Evolutionary conservation across 2,797 vertebrate species (phyloP), one percentile per base, ranked within the genome.

Genomic region (Semotilus atromaculatus): DNA sequence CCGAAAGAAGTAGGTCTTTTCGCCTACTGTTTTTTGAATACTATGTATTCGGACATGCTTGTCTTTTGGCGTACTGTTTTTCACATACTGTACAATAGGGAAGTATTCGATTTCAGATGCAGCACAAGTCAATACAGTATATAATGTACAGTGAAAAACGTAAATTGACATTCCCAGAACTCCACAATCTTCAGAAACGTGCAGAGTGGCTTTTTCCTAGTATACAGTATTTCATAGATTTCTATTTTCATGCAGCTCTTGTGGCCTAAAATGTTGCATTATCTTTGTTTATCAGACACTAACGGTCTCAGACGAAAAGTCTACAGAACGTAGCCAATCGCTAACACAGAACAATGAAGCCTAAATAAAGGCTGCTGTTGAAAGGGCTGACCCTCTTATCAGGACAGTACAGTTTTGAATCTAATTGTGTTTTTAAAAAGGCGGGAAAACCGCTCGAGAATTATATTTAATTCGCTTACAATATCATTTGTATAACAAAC

Each of bases 351-450:
- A 92, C 90, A 93, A 92, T 90, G 68, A 8, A 55, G 51, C 76
- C 64, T 75, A 45, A 88, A 77, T 58, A 85, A 77, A 73, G 60
- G 36, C 83, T 90, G 85, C 62, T 81, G 83, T 84, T 38, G 8
- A 87, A 83, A 83, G 82, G 60, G 38, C 67, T 40, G 64, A 80
- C 72, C 55, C 80, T 90, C 90, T 92, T 92, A 93, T 94, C 91
- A 86, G 88, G 36, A 21, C 86, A 74, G 82, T 72, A 87, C 92
- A 92, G 92, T 89, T 90, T 80, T 66, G 23, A 36, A 51, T 81
- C 3, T 64, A 75, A 92, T 92, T 93, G 91, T 93, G 83, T 90
- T 81, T 81, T 89, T 87, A 91, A 34, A 85, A 88, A 91, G 83
- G 88, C 87, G 90, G 89, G 74, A 80, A 80, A 81, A 77, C 86